phyloP scores from a whole-genome alignment of 2,888 invertebrate species.

The Cheilosia vernalis region DNA sequence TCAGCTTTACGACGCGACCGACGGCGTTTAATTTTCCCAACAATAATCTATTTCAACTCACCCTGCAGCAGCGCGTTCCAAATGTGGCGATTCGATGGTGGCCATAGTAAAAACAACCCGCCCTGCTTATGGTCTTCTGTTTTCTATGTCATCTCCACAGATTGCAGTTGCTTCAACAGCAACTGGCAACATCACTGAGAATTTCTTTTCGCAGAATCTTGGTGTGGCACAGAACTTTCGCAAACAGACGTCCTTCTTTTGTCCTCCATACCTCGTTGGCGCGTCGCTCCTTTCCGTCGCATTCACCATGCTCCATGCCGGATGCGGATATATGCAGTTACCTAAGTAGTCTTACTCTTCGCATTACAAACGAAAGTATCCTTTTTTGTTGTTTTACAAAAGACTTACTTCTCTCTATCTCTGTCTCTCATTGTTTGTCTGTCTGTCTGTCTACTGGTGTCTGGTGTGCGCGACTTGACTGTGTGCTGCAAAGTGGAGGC shows the following conservation, averaged over 20 bases:
- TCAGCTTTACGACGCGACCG: background rate
- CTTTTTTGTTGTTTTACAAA: slow-evolving; percentile 44
- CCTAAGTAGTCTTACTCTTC: slow-evolving; percentile 61
- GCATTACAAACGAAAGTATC: slow-evolving; percentile 71
- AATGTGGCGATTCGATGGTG: background rate
- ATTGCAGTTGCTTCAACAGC: slow-evolving; percentile 40
- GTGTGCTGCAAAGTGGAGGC: slow-evolving; percentile 57
- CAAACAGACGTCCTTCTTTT: slow-evolving; percentile 72
- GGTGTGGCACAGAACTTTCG: slow-evolving; percentile 65
- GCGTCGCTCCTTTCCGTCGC: slow-evolving; percentile 20
- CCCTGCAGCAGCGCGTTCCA: background rate
- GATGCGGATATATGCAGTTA: slow-evolving; percentile 67
- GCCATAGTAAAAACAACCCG: slow-evolving; percentile 3
- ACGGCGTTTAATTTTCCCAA: slow-evolving; percentile 5
- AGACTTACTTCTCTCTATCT: slow-evolving; percentile 58
- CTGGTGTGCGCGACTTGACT: slow-evolving; percentile 63
- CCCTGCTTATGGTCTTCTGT: slow-evolving; percentile 5
- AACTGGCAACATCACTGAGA: slow-evolving; percentile 40
- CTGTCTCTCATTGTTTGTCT: slow-evolving; percentile 64
- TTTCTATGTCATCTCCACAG: slow-evolving; percentile 62
- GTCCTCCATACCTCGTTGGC: slow-evolving; percentile 48
- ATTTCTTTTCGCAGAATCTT: slow-evolving; percentile 60
- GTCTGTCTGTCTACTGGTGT: slow-evolving; percentile 61
- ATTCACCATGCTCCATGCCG: slow-evolving; percentile 28
- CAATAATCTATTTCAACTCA: background rate